Base-by-base conservation (phyloP, 2,888 invertebrate species). In the Protophormia terraenovae region DNA sequence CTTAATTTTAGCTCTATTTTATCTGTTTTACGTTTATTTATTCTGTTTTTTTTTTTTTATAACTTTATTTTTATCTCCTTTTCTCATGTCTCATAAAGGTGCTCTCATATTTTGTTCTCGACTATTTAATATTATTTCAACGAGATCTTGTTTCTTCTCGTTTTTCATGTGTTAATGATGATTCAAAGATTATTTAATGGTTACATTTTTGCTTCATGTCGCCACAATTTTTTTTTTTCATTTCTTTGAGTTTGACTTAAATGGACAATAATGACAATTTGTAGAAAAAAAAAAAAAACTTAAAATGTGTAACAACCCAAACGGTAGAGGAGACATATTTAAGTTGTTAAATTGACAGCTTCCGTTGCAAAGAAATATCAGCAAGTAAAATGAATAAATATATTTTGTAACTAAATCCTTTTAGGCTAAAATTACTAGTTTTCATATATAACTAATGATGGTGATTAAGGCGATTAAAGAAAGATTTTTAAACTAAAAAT, bases 321-420 rank as follows among this genome's bases (percentile, higher is more conserved):
- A 76, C 62, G 27, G 45, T 58, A 55, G 62, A 73, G 78, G 62
- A 73, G 78, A 62, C 79, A 69, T 53, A 79, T 64, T 79, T 24
- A 55, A 62, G 60, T 62, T 79, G 82, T 62, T 79, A 69, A 83
- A 83, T 79, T 83, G 75, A 69, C 75, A 75, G 83, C 83, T 83
- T 83, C 83, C 83, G 83, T 73, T 79, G 79, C 29, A 24, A 72
- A 67, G 38, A 8, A 72, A 19, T 8, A 16, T 2, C 35, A 45
- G 14, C 22, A 32, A 38, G n/a, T 32, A 22, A 22, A 16, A 14
- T 27, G 10, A 19, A 16, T 27, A 19, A 35, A 50, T 5, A 16
- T 27, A 50, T 69, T 29, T 66, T 69, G 35, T 53, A 66, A 12
- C 8, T 29, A 41, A 35, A 75, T 75, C 67, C 75, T 75, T 81